These are phyloP conservation scores for Palloptera scutellata DNA, from an alignment of 2,888 invertebrate species.

Conservation along the genomic window DNA sequence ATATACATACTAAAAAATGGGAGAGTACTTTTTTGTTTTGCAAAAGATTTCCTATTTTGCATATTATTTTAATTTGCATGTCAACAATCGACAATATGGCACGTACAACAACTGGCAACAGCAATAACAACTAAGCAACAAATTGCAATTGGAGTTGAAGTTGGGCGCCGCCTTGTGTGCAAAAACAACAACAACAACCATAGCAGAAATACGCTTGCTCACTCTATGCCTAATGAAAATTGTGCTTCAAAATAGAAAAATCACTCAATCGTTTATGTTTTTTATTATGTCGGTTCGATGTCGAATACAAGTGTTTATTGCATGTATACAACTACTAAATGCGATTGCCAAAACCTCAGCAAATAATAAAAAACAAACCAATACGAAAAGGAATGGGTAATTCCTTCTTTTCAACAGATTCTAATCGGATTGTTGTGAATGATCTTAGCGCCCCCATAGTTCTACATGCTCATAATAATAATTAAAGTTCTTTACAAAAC, in stretches of 20 bases:
- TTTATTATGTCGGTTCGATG: neutral
- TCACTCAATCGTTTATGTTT: too few species aligned
- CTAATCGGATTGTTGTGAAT: conserved; percentile 25
- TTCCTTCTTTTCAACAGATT: conserved; percentile 23
- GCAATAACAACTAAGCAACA: conserved; percentile 1
- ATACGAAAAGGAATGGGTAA: conserved; percentile 11
- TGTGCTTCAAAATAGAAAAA: too few species aligned
- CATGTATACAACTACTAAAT: conserved; percentile 27
- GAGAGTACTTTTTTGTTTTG: too few species aligned
- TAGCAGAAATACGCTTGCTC: neutral
- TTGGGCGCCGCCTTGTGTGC: conserved; percentile 23
- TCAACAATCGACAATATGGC: conserved; percentile 42
- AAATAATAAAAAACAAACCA: neutral
- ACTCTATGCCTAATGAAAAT: neutral
- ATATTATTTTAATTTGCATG: conserved; percentile 40
- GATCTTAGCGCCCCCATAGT: conserved; percentile 27
- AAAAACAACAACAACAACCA: conserved; percentile 7
- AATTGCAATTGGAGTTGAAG: conserved; percentile 20
- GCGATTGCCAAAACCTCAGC: neutral
- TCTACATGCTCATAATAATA: conserved; percentile 27
- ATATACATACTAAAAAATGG: too few species aligned
- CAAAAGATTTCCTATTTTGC: conserved; percentile 21
- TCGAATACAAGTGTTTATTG: conserved; percentile 23
- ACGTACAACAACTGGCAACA: conserved; percentile 34
- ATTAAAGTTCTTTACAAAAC: conserved; percentile 24